Base-by-base conservation (phyloP, 1,140 invertebrate species). In the Liolophura sinensis region DNA sequence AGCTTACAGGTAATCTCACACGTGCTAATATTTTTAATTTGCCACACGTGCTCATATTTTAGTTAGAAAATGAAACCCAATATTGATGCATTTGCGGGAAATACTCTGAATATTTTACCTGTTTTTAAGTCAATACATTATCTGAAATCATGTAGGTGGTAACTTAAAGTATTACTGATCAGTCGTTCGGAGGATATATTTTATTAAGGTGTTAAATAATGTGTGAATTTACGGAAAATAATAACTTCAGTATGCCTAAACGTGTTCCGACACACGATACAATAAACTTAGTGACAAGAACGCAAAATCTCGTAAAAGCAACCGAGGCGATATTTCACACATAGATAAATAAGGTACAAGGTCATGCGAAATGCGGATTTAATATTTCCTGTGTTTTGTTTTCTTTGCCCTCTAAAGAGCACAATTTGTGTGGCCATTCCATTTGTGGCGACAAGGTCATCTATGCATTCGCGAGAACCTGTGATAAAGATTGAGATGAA, bases 401-500 rank as follows among this genome's bases (percentile, higher is more conserved):
- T 18, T 60, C n/a, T n/a, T 46, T 49, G 7, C 46, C 46, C 16
- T 56, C 50, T 63, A 24, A 54, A 73, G 70, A 61, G 69, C 12
- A 65, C 68, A 49, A 49, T 73, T 22, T 71, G 69, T 60, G 65
- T 76, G 57, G 68, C 69, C 24, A 67, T 78, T 18, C 76, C 76
- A 0, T 68, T 75, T 60, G 60, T 67, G 14, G 18, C 67, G 56
- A 67, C 71, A 14, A 49, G 74, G n/a, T n/a, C 62, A 15, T 59
- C 62, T 60, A 76, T 70, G 4, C 51, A 57, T 5, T 76, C 77
- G 12, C 65, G 78, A 57, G 81, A 83, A 63, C 64, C 76, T 0
- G 75, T 81, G 31, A 68, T 83, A 6, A 83, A 83, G 68, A 71
- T 73, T 1, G 65, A 79, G 56, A 62, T 73, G 31, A 73, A 76